phyloP scores from a whole-genome alignment of 2,113 vertebrate genomes.

The Nerophis lumbriciformis region DNA sequence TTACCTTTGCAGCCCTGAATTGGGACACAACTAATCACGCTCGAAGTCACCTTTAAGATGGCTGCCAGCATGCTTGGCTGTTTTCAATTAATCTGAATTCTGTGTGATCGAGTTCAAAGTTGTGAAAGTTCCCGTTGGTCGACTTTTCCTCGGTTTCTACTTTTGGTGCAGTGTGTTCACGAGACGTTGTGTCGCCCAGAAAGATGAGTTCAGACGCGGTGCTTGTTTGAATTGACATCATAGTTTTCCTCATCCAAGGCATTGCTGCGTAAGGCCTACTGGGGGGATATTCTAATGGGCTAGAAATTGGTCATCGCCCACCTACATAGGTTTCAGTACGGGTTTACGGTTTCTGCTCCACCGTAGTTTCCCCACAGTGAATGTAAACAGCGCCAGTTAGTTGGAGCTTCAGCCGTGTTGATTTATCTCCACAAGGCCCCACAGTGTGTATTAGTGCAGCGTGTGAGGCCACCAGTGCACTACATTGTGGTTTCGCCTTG shows the following conservation, averaged over 20 bases:
- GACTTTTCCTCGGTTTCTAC: constrained; percentile 3
- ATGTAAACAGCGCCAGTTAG: constrained; percentile 48
- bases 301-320: constrained; percentile 16
- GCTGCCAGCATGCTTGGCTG: not conserved
- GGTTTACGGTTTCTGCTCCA: constrained; percentile 60
- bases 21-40: not conserved
- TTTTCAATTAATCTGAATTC: not conserved
- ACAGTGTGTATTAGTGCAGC: constrained; percentile 60
- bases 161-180: not conserved
- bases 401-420: constrained; percentile 57
- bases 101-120: constrained; percentile 1
- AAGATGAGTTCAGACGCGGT: constrained; percentile 3
- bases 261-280: not conserved
- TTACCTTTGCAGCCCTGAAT: not conserved
- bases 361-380: constrained; percentile 47
- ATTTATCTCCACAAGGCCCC: constrained; percentile 58
- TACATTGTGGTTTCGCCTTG: constrained; percentile 66
- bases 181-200: not conserved
- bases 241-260: constrained; percentile 6
- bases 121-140: not conserved
- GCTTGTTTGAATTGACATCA: constrained; percentile 14
- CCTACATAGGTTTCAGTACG: constrained; percentile 48
- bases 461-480: constrained; percentile 61
- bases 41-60: not conserved
- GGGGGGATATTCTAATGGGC: not conserved